Base-by-base conservation (phyloP, 2,797 vertebrate species). In the Acipenser transmontanus region DNA sequence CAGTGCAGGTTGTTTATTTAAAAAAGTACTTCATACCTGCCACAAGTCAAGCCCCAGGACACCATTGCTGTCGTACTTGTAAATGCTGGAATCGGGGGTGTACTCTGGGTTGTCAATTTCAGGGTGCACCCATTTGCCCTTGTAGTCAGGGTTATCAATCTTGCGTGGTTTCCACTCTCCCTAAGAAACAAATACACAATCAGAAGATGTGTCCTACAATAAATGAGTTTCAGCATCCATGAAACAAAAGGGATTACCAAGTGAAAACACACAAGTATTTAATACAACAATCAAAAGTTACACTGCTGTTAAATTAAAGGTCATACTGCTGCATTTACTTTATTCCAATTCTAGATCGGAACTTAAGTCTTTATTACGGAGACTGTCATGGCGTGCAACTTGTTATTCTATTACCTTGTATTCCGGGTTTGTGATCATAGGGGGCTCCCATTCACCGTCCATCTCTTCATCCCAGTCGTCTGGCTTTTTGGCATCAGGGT, bases 371-470 rank as follows among this genome's bases (percentile, higher is more conserved):
- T 17, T 4, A 34, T 34, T 34, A 34, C 4, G 34, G 34, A 34
- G 34, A 34, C 34, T 17, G 17, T 34, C 34, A 34, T 34, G 34
- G 4, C 34, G 34, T 34, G 34, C 4, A 34, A 34, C 34, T 34
- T 9, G 3, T 34, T 9, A 9, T n/a, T 20, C 10, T 10, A 20
- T 64, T 74, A 93, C 91, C 87, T 91, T 92, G 75, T 92, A 95
- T 3, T 93, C 91, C 10, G 86, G 83, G 72, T 95, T 95, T 34
- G 82, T 77, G 70, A 92, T 87, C 89, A 93, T 85, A 0, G 91
- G 87, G 0, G 90, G 87, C 75, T 94, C 92, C 92, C 90, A 95
- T 65, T 93, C 87, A 14, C 91, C 92, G 51, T 95, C 93, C 89
- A 94, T 93, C 67, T 85, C 91, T 1, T 93, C 88, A 12, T 95